phyloP scores from a whole-genome alignment of 2,797 vertebrate genomes.

The Malacoctenus gilli region DNA sequence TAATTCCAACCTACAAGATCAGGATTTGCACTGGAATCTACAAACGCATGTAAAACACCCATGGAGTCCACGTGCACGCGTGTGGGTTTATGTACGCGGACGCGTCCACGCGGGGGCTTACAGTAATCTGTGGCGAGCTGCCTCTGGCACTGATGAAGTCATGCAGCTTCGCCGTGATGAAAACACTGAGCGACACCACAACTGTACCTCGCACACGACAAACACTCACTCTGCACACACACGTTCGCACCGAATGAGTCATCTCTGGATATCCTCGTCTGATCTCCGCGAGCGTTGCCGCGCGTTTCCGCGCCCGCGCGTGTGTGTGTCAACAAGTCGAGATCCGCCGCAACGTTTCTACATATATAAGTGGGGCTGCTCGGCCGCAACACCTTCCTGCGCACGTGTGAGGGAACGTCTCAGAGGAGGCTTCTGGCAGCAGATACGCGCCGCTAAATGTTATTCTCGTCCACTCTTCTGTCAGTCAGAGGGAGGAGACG shows the following conservation, averaged over 20 bases:
- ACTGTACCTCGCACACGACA: conserved; percentile 20
- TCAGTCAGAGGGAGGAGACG: conserved; percentile 47
- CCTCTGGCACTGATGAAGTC: conserved; percentile 62
- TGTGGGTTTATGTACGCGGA: conserved; percentile 33
- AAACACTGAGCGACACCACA: conserved; percentile 36
- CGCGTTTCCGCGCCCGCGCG: no score
- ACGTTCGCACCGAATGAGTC: background rate
- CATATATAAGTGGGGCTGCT: background rate
- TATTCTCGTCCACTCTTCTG: conserved; percentile 34
- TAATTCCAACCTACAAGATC: conserved; percentile 70
- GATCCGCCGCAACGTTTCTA: conserved; percentile 10
- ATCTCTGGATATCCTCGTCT: conserved; percentile 3
- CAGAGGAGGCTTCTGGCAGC: conserved; percentile 35
- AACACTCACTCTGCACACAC: conserved; percentile 4
- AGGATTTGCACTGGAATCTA: conserved; percentile 60
- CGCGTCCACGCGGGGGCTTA: conserved; percentile 44
- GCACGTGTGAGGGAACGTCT: conserved; percentile 24
- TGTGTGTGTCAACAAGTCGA: conserved; percentile 11
- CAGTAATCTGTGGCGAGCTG: conserved; percentile 66
- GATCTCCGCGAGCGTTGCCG: conserved; percentile 1
- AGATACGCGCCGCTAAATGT: conserved; percentile 35
- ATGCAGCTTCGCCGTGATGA: conserved; percentile 41
- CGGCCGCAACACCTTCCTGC: background rate
- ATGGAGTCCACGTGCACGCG: conserved; percentile 35
- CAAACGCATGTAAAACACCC: conserved; percentile 56